A percentile compares a stretch with the other conserved stretches of the same genome.
Conservation (phyloP, 2,113 vertebrate genomes). For the Myotis davidii region DNA sequence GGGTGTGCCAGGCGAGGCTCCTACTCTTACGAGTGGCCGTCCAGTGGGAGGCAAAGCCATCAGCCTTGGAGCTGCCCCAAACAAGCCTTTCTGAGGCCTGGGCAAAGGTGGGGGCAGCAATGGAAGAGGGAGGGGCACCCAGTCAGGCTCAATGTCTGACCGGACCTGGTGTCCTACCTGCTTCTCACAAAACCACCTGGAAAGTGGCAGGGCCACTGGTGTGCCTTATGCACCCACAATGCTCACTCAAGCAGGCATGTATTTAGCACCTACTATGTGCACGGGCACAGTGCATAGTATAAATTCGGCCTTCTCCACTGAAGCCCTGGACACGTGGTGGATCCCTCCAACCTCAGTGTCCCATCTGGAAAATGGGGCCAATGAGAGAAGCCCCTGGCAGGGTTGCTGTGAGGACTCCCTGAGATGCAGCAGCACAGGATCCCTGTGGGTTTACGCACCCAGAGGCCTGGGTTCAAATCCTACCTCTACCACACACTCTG, state of each 20-base stretch:
- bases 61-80: neutral
- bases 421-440: neutral
- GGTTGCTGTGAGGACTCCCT: neutral
- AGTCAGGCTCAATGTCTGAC: neutral
- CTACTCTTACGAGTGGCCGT: neutral
- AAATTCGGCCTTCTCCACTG: accelerated
- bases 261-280: neutral
- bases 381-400: neutral
- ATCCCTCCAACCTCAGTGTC: neutral
- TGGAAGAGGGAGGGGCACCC: neutral
- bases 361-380: neutral
- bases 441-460: neutral
- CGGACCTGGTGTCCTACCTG: accelerated
- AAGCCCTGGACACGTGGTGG: accelerated
- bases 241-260: neutral
- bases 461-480: neutral
- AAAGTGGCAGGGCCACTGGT: neutral
- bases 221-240: accelerated
- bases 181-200: neutral
- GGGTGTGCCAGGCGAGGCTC: neutral
- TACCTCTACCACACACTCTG: neutral
- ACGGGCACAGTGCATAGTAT: accelerated
- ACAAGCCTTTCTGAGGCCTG: neutral
- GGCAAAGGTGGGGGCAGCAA: no score
- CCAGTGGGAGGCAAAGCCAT: neutral